Base-by-base conservation (phyloP, 2,113 vertebrate species). In the Poeciliopsis turrubarensis region DNA sequence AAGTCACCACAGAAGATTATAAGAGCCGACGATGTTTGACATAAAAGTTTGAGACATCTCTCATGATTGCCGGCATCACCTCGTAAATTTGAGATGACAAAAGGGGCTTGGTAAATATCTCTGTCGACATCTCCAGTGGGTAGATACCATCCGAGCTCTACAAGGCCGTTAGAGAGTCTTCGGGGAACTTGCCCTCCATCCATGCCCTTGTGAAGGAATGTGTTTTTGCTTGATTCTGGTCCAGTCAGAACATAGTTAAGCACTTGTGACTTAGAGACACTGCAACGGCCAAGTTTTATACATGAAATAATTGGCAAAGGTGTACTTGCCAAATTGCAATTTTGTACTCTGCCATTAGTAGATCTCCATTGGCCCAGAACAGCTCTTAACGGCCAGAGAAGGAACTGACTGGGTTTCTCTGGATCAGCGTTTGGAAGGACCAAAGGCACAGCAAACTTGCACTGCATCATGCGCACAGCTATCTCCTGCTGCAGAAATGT, bases 251-350 rank as follows among this genome's bases (percentile, higher is more conserved):
- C 17, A 14, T 65, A 39, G 73, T 95, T 96, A 39, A 96, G 88
- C 25, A 95, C 88, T 70, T 84, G 86, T 26, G 96, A 96, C 89
- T 96, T 97, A 54, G 95, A 97, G 63, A 95, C 62, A 27, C 80
- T 76, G 65, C 85, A 89, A 13, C 9, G 31, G 41, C 95, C 94
- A 47, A 97, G 68, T 29, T 93, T 94, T 57, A 95, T 89, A 75
- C 93, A 96, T 15, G 96, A 96, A 71, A 96, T 68, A 71, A 94
- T 41, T 14, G 95, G 94, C 94, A 96, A 92, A 47, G 77, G 32
- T 3, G 86, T 83, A 32, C 77, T 88, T 12, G 90, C 89, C 60
- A 96, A 87, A 80, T 86, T 73, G 17, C 77, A 73, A 27, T 93
- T 86, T 4, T 82, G 70, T 30, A 88, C 70, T 41, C n/a, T 62